Percentiles rank a stretch among this genome's conserved stretches.
These are phyloP conservation scores for Pseudanteris insignis DNA, from an alignment of 2,888 invertebrate species.

Conservation along the genomic window DNA sequence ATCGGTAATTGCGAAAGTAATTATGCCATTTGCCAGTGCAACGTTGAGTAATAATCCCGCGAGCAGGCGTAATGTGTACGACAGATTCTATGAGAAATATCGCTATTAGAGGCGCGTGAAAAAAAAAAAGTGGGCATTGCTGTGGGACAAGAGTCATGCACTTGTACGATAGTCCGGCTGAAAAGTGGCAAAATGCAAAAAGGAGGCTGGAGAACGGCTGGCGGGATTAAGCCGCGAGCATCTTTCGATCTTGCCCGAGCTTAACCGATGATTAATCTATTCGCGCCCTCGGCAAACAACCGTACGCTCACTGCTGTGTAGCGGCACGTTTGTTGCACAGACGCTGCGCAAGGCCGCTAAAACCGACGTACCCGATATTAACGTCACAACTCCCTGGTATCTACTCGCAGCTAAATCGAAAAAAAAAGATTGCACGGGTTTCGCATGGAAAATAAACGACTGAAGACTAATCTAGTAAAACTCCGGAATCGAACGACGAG, in stretches of 20 bases:
- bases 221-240: constrained; percentile 54
- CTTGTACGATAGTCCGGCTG: constrained; percentile 16
- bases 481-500: constrained; percentile 33
- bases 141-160: too few species aligned
- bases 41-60: too few species aligned
- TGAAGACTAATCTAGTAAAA: constrained; percentile 36
- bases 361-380: constrained; percentile 51
- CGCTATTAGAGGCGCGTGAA: too few species aligned
- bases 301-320: constrained; percentile 27
- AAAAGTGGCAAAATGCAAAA: constrained; percentile 39
- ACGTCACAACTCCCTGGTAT: constrained; percentile 49
- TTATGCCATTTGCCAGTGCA: too few species aligned
- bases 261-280: constrained; percentile 63
- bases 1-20: too few species aligned
- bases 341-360: constrained; percentile 40
- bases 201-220: constrained; percentile 35
- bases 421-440: constrained; percentile 20
- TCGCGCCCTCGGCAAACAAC: constrained; percentile 58
- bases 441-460: too few species aligned
- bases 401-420: constrained; percentile 45
- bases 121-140: too few species aligned
- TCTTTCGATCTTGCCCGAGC: constrained; percentile 57
- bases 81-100: too few species aligned
- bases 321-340: constrained; percentile 8
- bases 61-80: too few species aligned